Evolutionary conservation across 2,113 vertebrate species (phyloP), one percentile per base, ranked within the genome.

Genomic region (Axis porcinus): DNA sequence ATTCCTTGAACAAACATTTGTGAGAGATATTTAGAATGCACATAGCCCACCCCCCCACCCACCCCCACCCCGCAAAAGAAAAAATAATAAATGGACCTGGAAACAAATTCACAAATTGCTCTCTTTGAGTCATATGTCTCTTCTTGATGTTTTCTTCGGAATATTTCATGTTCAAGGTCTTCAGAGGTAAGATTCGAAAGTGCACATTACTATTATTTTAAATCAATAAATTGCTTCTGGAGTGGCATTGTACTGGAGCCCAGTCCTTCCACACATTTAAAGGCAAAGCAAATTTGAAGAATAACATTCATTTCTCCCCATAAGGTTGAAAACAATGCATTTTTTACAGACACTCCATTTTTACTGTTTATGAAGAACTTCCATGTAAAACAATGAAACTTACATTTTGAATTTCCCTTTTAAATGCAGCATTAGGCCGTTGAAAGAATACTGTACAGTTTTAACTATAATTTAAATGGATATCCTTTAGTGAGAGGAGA

Each of bases 201-300:
- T 74, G 45, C n/a, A 47, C 70, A 40, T 87, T 28, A 78, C 86
- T 43, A 45, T 84, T 70, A 95, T 92, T 91, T 94, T 90, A 93
- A 97, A 95, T 91, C 95, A 92, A 54, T 60, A 45, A 28, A 50
- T 67, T n/a, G 50, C 60, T 95, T 54, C 79, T 74, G 40, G 54
- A 97, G 36, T 40, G 76, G 33, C 10, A 7, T 0, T 23, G 54
- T 9, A n/a, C 9, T 1, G 2, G 3, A 36, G 3, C 85, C 16
- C 58, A 33, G 70, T 9, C 79, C 17, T 52, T 67, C 19, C 12
- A 43, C 67, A 70, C 74, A 82, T 74, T 62, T n/a, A 78, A 60
- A 85, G 92, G 87, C 88, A 93, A 94, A 84, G 90, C 52, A 85
- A 17, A 95, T 94, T 79, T 93, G 76, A 98, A 97, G 91, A 93